Conservation (phyloP, 2,797 vertebrate species). For the Leuciscus waleckii region DNA sequence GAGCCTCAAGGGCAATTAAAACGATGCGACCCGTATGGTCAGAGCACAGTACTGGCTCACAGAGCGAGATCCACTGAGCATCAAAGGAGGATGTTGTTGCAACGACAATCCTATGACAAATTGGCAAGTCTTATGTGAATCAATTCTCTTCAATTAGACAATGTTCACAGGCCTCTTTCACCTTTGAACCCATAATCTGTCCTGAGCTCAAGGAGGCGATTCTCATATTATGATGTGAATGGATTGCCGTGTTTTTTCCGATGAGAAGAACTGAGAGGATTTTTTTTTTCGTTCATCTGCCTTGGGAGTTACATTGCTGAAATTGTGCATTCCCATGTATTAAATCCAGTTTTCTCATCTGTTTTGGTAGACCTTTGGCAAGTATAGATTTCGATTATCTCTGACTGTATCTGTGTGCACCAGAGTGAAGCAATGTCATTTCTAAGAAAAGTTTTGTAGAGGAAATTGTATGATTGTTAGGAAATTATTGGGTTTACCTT, state of each 20-base stretch:
- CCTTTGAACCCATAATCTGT: slow-evolving; percentile 25
- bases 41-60: slow-evolving; percentile 59
- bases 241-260: slow-evolving; percentile 2
- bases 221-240: slow-evolving; percentile 30
- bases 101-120: slow-evolving; percentile 10
- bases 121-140: background rate
- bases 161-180: slow-evolving; percentile 29
- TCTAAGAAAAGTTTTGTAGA: background rate
- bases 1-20: slow-evolving; percentile 46
- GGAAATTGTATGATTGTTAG: slow-evolving; percentile 21
- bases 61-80: slow-evolving; percentile 36
- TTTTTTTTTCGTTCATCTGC: slow-evolving; percentile 57
- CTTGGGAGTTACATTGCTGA: slow-evolving; percentile 60
- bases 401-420: slow-evolving; percentile 8
- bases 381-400: slow-evolving; percentile 2
- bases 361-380: slow-evolving; percentile 61
- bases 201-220: slow-evolving; percentile 1
- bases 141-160: slow-evolving; percentile 34
- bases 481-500: slow-evolving; percentile 8
- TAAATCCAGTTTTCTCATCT: slow-evolving; percentile 58
- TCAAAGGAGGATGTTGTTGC: slow-evolving; percentile 24
- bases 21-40: slow-evolving; percentile 58
- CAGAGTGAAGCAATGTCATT: slow-evolving; percentile 53
- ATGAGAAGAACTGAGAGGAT: slow-evolving; percentile 5
- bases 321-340: slow-evolving; percentile 69